Conservation (phyloP, 2,113 vertebrate genomes). For the Amphilophus citrinellus region DNA sequence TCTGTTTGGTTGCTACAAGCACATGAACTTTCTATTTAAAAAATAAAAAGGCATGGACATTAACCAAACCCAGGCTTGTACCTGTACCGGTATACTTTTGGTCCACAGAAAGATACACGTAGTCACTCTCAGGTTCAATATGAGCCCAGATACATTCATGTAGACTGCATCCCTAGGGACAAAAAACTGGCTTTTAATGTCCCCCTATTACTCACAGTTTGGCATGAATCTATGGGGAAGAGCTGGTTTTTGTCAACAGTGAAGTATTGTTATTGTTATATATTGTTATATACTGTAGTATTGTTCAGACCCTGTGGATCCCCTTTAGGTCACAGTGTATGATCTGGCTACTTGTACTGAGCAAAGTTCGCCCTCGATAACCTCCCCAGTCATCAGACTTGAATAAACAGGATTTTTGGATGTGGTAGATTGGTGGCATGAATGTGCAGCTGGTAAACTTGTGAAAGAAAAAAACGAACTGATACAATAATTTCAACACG, state of each 20-base stretch:
- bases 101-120: background rate
- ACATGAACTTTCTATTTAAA: background rate
- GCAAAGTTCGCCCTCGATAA: background rate
- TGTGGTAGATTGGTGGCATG: background rate
- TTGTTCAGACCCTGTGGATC: background rate
- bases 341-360: background rate
- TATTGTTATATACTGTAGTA: too few species aligned
- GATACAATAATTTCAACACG: background rate
- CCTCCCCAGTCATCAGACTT: background rate
- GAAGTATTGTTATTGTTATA: too few species aligned
- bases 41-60: background rate
- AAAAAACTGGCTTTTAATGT: background rate
- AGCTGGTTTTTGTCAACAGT: background rate
- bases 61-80: background rate
- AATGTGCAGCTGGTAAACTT: background rate
- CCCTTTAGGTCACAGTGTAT: background rate
- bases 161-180: too few species aligned
- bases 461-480: background rate
- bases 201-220: background rate
- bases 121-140: background rate
- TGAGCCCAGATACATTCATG: background rate
- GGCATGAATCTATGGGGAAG: background rate
- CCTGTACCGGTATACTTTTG: background rate
- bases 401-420: background rate
- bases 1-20: background rate